These are phyloP conservation scores for Chelon labrosus DNA, from an alignment of 2,797 vertebrate species.

Conservation along the genomic window DNA sequence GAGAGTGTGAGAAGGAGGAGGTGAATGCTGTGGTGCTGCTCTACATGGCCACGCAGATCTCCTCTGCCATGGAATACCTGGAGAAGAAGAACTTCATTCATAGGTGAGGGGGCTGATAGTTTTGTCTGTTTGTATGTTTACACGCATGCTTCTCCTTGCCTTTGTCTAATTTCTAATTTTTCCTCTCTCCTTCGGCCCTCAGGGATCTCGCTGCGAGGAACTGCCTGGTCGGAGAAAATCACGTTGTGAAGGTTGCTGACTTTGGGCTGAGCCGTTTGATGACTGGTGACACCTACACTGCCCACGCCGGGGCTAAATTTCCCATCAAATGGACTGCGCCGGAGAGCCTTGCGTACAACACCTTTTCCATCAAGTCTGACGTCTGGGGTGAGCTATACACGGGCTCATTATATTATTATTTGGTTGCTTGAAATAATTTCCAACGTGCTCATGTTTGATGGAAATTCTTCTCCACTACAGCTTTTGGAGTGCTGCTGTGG, in stretches of 20 bases:
- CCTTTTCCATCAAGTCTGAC: conserved; percentile 98
- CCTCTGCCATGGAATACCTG: conserved; percentile 98
- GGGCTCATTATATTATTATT: background rate
- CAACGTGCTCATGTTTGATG: background rate
- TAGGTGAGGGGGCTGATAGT: conserved; percentile 82
- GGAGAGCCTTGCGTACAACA: conserved; percentile 98
- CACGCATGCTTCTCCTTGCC: background rate
- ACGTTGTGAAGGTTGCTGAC: conserved; percentile 98
- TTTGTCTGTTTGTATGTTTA: background rate
- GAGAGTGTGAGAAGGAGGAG: conserved; percentile 96
- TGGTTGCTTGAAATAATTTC: background rate
- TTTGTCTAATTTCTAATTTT: background rate
- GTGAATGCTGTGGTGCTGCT: conserved; percentile 97
- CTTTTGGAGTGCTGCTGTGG: conserved; percentile 97
- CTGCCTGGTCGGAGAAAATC: conserved; percentile 97
- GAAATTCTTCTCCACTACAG: conserved; percentile 72
- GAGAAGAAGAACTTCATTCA: conserved; percentile 99
- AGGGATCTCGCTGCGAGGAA: conserved; percentile 98
- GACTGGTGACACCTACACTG: conserved; percentile 98
- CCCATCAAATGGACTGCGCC: conserved; percentile 99
- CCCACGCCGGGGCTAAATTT: conserved; percentile 98
- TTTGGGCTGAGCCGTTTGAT: conserved; percentile 97
- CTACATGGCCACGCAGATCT: conserved; percentile 99
- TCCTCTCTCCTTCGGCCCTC: conserved; percentile 6
- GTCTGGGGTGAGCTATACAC: conserved; percentile 93